A percentile compares a stretch with the other conserved stretches of the same genome.
Conservation (phyloP, 2,888 invertebrate species). For the Diabrotica balteata region DNA sequence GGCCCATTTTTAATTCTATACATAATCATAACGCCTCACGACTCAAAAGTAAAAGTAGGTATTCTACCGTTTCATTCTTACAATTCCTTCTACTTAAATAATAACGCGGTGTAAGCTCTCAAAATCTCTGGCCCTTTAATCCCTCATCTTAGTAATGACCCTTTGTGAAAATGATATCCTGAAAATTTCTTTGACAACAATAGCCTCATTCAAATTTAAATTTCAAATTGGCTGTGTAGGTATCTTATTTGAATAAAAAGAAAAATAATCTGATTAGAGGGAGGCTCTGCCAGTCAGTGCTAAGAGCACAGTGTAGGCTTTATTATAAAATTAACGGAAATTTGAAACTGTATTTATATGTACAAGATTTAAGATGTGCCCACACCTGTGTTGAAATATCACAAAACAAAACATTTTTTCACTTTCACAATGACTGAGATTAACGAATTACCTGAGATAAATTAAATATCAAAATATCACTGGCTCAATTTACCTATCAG, state of each 20-base stretch:
- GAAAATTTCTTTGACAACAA: conserved; percentile 27
- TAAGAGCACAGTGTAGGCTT: conserved; percentile 12
- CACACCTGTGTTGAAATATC: no score
- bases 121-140: conserved; percentile 21
- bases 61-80: conserved; percentile 1
- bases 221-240: conserved; percentile 26
- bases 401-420: no score
- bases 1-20: neutral
- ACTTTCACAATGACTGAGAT: no score
- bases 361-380: no score
- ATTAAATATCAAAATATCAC: no score
- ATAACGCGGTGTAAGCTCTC: conserved; percentile 7
- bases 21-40: neutral
- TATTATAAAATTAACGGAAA: neutral
- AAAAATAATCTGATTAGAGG: conserved; percentile 24
- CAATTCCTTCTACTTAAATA: conserved; percentile 10
- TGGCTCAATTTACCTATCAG: no score
- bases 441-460: no score
- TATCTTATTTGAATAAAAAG: conserved; percentile 22
- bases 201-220: conserved; percentile 24
- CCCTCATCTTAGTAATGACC: conserved; percentile 24
- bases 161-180: conserved; percentile 26
- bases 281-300: conserved; percentile 9
- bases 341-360: no score
- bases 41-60: conserved; percentile 5